Evolutionary conservation across 2,797 vertebrate genomes (phyloP), one percentile per base, ranked within the genome.

Genomic region (Sebastes wilsoni): DNA sequence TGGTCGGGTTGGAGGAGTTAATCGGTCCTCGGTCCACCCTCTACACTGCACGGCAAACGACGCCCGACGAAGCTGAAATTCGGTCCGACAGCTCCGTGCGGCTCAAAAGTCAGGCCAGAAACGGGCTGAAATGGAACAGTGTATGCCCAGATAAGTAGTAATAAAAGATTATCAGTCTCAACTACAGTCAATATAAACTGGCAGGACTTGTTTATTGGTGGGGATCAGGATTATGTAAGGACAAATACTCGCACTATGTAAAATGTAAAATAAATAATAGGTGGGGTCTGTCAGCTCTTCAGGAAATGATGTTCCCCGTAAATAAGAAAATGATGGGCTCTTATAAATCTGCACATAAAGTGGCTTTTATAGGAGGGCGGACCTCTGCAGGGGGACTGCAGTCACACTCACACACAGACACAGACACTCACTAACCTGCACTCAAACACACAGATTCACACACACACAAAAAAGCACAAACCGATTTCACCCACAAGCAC

Each of bases 271-370:
- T 8, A 27, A 8, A 9, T 9, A 8, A 18, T 46, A 46, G 42
- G 42, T 8, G 20, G 2, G 25, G 7, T 60, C 54, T n/a, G 46
- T 66, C 62, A 54, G 72, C 77, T 46, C 32, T 62, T 56, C 55
- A 77, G 65, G 36, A 77, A 75, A 52, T 64, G 22, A 69, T 64
- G 75, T 65, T 88, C 64, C 77, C 79, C 64, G 75, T 85, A 67
- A 87, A 87, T 83, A 83, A 71, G 56, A 86, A 81, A 82, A 86
- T 86, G 8, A 80, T 20, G 22, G 71, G 70, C 66, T 81, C 70
- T 74, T 52, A 62, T 85, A 76, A 86, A 87, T 84, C 79, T 83
- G 75, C 77, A 81, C 66, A 79, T 84, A 68, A 82, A 89, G 52
- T 77, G 80, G 77, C 23, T 82, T 84, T 87, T 80, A 69, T 64